Evolutionary conservation across 2,888 invertebrate species (phyloP), one percentile per base, ranked within the genome.

Genomic region (Lochmaea crataegi): DNA sequence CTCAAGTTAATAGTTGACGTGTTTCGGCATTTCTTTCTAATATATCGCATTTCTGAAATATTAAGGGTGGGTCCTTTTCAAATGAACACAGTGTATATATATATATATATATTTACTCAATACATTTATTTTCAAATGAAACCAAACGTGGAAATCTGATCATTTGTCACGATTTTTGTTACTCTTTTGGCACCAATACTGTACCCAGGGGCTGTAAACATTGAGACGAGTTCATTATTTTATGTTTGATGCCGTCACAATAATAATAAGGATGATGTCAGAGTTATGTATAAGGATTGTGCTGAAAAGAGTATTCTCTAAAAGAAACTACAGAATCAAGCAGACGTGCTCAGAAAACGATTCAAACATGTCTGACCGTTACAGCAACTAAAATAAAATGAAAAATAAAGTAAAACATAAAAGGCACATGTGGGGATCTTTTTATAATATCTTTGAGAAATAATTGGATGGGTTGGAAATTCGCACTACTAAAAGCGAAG

Each of bases 211-310:
- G 6, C 32, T 32, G 32, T 32, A 32, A 32, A 32, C 32, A 32
- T 32, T 32, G 32, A 32, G 32, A 32, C 32, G 5, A 32, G 6
- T 26, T 2, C 12, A 2, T 42, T 42, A 42, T 12, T n/a, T n/a
- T 16, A 53, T 53, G 64, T 70, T 70, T 64, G 38, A 60, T 45
- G 22, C 57, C 57, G 51, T 70, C 51, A 45, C 57, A 57, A 14
- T 45, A 70, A 65, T 70, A 57, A 70, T 57, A 57, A 64, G 42
- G 64, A 64, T 42, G 56, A 64, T 64, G 69, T 69, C 63, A 63
- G 63, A 63, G 56, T 57, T 51, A 70, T 64, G 70, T 64, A 57
- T 42, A 70, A 70, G 53, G 57, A 45, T 53, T 42, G 57, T 57
- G 48, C 56, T 42, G 61, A 63, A 63, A 60, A 69, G 48, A 63